Base-by-base conservation (phyloP, 2,888 invertebrate species). In the Orthonychiurus folsomi region DNA sequence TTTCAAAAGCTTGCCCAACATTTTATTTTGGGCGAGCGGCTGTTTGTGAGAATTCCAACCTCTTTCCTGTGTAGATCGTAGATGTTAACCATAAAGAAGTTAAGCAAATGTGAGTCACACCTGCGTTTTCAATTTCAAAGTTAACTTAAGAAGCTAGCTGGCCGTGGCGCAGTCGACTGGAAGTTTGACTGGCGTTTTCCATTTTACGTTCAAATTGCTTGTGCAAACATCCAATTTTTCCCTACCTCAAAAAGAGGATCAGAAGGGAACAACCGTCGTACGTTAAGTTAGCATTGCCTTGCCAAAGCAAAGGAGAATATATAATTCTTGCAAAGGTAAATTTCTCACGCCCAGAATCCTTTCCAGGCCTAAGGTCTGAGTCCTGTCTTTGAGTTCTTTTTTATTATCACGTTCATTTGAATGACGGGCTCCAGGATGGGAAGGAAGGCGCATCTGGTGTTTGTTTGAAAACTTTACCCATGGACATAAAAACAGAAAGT, bases 131-230 rank as follows among this genome's bases (percentile, higher is more conserved):
- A 9, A 37, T 15, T n/a, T n/a, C n/a, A n/a, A n/a, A n/a, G n/a
- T n/a, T n/a, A n/a, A n/a, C n/a, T n/a, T n/a, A n/a, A n/a, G n/a
- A n/a, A 37, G 37, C 37, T 37, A 9, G 37, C 37, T 5, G 5
- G 37, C 37, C 37, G 5, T 37, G 5, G n/a, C n/a, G n/a, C n/a
- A n/a, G n/a, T 37, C 37, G 15, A 5, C 37, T 37, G 9, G 15
- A 37, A 37, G 37, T 48, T 18, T 48, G 48, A 15, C 48, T 18
- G 48, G 48, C 52, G n/a, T 52, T 52, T 20, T 52, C n/a, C 23
- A 52, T 52, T 52, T 52, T 52, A 18, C n/a, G 23, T 52, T 52
- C 52, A n/a, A n/a, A 20, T 52, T n/a, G 52, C 52, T 52, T 52
- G 20, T 52, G 52, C 20, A n/a, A n/a, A 20, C 52, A 52, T 20